Base-by-base conservation (phyloP, 1,140 invertebrate species). In the Aricia agestis region DNA sequence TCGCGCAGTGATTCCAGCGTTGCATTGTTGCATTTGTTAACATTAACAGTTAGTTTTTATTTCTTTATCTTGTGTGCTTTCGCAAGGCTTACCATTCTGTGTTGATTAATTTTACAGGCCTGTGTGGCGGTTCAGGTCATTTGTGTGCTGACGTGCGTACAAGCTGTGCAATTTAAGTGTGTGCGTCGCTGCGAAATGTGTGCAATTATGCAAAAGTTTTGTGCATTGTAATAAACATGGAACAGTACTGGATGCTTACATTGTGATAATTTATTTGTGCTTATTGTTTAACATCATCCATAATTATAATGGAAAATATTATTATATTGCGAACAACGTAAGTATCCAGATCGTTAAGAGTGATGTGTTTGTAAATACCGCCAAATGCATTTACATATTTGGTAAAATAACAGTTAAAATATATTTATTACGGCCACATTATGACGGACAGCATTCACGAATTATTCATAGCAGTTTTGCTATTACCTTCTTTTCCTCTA, bases 401-500 rank as follows among this genome's bases (percentile, higher is more conserved):
- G 76, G 82, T 73, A 82, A 42, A 75, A 80, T 76, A 78, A 83
- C 71, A 84, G 88, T 89, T 90, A 90, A 89, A 77, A 75, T 81
- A 9, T 19, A 63, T 83, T 79, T 82, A 81, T 84, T 82, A 90
- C 86, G 87, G 86, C 86, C 83, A 85, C 81, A 83, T 81, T 72
- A 81, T 86, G 82, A 87, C 84, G 85, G 78, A 84, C 83, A 90
- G 87, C 89, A 91, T 91, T 89, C 88, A 91, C 76, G 81, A 80
- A 84, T 81, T 83, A 84, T 80, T 86, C 81, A 82, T 83, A 86
- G 84, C 85, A 74, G 78, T 82, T 97, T 96, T 97, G 96, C 96
- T 96, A 96, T 97, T 97, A 98, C 97, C 97, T 97, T 97, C 93
- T 95, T 96, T 86, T 98, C 97, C 93, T 97, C 97, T 89, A 96